Evolutionary conservation across 1,140 invertebrate genomes (phyloP).

Genomic region (Cyphomyrmex costatus): DNA sequence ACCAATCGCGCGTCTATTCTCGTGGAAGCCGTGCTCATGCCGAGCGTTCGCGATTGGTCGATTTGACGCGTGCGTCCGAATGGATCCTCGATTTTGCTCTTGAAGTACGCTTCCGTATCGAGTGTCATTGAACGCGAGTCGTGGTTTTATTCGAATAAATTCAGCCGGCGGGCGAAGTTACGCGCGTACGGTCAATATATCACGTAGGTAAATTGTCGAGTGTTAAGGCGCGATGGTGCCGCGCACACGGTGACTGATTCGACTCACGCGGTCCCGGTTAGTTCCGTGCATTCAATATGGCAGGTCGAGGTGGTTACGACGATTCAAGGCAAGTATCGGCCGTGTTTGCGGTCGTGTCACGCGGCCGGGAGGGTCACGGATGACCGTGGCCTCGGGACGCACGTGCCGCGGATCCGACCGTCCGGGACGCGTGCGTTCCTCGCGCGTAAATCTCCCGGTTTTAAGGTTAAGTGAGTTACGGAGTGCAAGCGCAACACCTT

Average conservation of each 20-base stretch:
- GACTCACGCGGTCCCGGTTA: slow-evolving; percentile 81
- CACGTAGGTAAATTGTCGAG: slow-evolving; percentile 27
- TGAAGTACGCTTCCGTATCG: background rate
- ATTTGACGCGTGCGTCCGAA: background rate
- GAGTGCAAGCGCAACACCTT: slow-evolving; percentile 73
- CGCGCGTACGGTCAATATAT: slow-evolving; percentile 18
- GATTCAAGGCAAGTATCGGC: slow-evolving; percentile 85
- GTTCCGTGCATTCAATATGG: slow-evolving; percentile 87
- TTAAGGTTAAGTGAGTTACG: slow-evolving; percentile 82
- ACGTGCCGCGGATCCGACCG: background rate
- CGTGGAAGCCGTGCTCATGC: background rate
- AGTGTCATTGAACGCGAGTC: background rate
- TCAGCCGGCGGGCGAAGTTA: no score
- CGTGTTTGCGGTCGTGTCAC: slow-evolving; percentile 60
- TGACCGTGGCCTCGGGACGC: background rate
- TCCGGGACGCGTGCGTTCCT: background rate
- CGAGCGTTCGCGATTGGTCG: background rate
- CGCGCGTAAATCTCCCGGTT: slow-evolving; percentile 49
- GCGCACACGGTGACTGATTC: slow-evolving; percentile 65
- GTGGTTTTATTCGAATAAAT: no score
- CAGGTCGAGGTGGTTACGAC: slow-evolving; percentile 86
- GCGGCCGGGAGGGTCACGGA: background rate
- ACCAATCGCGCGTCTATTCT: background rate
- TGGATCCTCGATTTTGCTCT: background rate
- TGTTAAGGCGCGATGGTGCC: slow-evolving; percentile 67